These are phyloP conservation scores for Hormaphis cornu DNA, from an alignment of 1,140 invertebrate species.

Conservation along the genomic window DNA sequence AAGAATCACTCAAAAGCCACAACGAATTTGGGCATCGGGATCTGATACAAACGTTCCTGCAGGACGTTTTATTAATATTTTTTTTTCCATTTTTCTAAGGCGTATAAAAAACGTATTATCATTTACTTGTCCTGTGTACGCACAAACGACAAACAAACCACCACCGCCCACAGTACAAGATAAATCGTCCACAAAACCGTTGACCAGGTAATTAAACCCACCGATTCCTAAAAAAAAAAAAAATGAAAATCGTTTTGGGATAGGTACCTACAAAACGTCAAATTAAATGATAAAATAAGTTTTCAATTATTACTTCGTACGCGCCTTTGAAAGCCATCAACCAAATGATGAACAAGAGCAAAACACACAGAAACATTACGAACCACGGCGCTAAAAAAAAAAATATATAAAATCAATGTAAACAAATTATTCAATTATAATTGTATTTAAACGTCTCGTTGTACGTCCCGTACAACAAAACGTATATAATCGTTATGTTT, in stretches of 20 bases:
- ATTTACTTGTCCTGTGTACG: background rate
- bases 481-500: no score
- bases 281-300: background rate
- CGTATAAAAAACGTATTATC: background rate
- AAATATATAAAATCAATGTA: background rate
- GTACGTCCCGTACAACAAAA: no score
- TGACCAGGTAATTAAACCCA: background rate
- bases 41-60: background rate
- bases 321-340: background rate
- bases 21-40: background rate
- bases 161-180: background rate
- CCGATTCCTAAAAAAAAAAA: background rate
- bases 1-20: background rate
- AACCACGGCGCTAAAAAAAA: background rate
- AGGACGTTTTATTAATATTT: background rate
- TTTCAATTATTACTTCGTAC: background rate
- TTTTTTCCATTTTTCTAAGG: no score
- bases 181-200: background rate
- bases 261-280: background rate
- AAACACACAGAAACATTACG: background rate
- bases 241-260: no score
- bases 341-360: background rate
- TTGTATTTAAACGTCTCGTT: no score
- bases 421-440: background rate
- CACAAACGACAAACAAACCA: background rate